Conservation (phyloP, 2,888 invertebrate genomes). For the Drosophila heteroneura region DNA sequence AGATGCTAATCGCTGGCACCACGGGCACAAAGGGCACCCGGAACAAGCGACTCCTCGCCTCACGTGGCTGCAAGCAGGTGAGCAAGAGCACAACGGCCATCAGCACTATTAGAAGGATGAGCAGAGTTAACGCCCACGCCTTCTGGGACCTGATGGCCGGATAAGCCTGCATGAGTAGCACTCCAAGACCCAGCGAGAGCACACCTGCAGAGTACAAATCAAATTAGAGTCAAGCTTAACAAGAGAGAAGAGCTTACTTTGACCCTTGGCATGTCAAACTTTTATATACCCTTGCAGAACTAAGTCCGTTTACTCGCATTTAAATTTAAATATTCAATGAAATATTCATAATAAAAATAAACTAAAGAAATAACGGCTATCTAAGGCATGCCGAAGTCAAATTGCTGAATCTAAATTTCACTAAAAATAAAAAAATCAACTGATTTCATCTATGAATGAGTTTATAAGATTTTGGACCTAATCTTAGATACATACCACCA, state of each 20-base stretch:
- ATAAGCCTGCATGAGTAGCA: slow-evolving; percentile 78
- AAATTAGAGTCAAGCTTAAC: background rate
- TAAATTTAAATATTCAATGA: background rate
- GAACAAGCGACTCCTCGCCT: slow-evolving; percentile 74
- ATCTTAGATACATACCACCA: background rate
- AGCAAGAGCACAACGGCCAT: slow-evolving; percentile 70
- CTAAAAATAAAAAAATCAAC: background rate
- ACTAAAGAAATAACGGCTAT: background rate
- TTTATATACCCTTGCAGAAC: background rate
- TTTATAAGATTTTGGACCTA: background rate
- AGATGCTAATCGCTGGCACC: slow-evolving; percentile 92
- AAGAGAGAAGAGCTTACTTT: background rate
- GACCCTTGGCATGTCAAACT: background rate
- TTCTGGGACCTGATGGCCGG: slow-evolving; percentile 69
- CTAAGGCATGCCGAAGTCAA: background rate
- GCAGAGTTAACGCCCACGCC: slow-evolving; percentile 76
- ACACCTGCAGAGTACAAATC: slow-evolving; percentile 63
- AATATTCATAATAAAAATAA: background rate
- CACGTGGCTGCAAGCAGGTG: slow-evolving; percentile 83
- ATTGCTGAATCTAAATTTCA: background rate
- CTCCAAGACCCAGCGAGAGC: slow-evolving; percentile 76
- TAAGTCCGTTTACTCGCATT: background rate
- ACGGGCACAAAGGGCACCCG: slow-evolving; percentile 94
- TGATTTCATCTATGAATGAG: background rate
- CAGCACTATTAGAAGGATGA: slow-evolving; percentile 64